Conservation (phyloP, 2,113 vertebrate genomes). For the Bambusicola thoracicus region DNA sequence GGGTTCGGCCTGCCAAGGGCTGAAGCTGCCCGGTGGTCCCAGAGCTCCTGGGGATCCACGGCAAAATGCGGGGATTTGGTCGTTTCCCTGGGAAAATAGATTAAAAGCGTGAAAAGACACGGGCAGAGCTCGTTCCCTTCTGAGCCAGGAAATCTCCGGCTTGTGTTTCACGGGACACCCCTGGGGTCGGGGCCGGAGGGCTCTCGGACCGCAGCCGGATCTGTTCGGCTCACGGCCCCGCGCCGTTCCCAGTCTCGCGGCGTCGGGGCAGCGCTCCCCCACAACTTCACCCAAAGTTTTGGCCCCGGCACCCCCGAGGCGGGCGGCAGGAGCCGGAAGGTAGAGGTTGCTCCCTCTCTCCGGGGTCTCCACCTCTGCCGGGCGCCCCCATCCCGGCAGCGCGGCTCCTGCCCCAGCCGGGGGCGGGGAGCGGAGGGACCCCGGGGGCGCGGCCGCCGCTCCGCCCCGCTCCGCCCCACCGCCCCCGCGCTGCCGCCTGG, state of each 20-base stretch:
- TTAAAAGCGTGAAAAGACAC: background rate
- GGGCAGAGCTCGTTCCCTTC: background rate
- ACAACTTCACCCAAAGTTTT: slow-evolving; percentile 38
- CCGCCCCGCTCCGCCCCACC: too few relatives aligned
- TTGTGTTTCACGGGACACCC: background rate
- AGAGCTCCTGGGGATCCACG: rapidly evolving
- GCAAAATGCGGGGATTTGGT: too few relatives aligned
- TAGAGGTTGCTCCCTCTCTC: too few relatives aligned
- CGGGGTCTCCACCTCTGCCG: too few relatives aligned
- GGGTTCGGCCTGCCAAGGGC: background rate
- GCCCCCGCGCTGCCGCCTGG: too few relatives aligned
- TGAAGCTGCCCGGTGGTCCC: rapidly evolving
- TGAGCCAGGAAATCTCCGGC: background rate
- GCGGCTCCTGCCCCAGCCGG: slow-evolving; percentile 44
- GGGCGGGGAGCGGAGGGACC: background rate
- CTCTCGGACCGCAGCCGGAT: background rate
- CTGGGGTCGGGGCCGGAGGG: background rate
- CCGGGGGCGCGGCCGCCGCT: background rate
- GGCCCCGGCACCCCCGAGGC: background rate
- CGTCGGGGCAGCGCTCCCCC: background rate
- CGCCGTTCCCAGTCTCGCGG: background rate
- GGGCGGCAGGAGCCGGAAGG: too few relatives aligned
- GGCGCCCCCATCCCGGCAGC: slow-evolving; percentile 51
- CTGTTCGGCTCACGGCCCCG: too few relatives aligned
- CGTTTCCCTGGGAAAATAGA: background rate